These are phyloP conservation scores for Orius insidiosus DNA, from an alignment of 1,140 invertebrate species.

Conservation along the genomic window DNA sequence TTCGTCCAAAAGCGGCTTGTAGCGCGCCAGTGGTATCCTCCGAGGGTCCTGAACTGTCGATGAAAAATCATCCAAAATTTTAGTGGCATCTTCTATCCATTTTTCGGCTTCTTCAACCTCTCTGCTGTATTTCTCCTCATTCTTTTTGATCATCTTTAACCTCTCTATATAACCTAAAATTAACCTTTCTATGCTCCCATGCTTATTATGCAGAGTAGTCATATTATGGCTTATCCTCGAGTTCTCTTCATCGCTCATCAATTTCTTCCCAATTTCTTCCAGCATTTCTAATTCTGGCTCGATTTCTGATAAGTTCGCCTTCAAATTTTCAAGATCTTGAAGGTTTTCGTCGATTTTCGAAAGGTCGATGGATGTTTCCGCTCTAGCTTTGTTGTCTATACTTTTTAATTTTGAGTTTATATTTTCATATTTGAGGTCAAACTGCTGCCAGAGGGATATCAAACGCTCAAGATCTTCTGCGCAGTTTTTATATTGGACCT, in stretches of 20 bases:
- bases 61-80: conserved; percentile 48
- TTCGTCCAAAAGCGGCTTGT: conserved; percentile 45
- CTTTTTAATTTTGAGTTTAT: conserved; percentile 72
- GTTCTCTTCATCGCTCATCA: conserved; percentile 60
- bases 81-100: conserved; percentile 61
- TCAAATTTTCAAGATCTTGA: conserved; percentile 41
- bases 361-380: conserved; percentile 47
- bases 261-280: conserved; percentile 45
- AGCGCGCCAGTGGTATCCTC: conserved; percentile 38
- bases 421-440: conserved; percentile 47
- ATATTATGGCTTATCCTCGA: conserved; percentile 63
- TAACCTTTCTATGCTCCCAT: conserved; percentile 57
- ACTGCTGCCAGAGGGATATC: conserved; percentile 60
- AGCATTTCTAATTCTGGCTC: conserved; percentile 47
- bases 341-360: conserved; percentile 54
- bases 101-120: conserved; percentile 51
- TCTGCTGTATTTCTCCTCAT: conserved; percentile 36
- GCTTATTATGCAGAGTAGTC: conserved; percentile 54
- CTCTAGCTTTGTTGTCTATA: conserved; percentile 54
- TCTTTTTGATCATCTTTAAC: conserved; percentile 24
- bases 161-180: conserved; percentile 24
- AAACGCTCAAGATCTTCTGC: conserved; percentile 50
- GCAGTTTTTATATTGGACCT: conserved; percentile 45
- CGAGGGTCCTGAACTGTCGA: conserved; percentile 38
- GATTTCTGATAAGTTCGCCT: conserved; percentile 42